A percentile compares a stretch with the other conserved stretches of the same genome.
phyloP scores from a whole-genome alignment of 2,113 vertebrate genomes.

The Archocentrus centrarchus region DNA sequence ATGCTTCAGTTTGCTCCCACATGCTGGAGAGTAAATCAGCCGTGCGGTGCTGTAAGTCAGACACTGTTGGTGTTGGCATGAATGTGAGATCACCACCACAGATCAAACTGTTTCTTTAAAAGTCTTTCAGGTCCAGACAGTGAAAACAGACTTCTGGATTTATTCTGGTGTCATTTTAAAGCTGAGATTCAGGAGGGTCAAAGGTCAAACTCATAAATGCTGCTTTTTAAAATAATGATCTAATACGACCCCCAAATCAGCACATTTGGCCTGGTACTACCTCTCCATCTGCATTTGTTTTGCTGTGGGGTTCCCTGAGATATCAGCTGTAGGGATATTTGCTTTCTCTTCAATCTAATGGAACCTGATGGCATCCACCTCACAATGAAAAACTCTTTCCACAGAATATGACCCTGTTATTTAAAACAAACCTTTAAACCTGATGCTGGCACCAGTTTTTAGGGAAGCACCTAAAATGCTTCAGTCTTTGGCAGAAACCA shows the following conservation, averaged over 20 bases:
- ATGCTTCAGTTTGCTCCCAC: slow-evolving; percentile 5
- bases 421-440: too few relatives aligned
- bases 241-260: neutral
- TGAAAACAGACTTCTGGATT: slow-evolving; percentile 29
- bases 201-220: neutral
- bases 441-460: too few relatives aligned
- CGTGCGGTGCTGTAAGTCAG: neutral
- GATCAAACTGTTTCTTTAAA: slow-evolving; percentile 45
- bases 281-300: neutral
- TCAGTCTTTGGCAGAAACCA: too few relatives aligned
- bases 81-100: slow-evolving; percentile 11
- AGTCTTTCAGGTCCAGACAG: neutral
- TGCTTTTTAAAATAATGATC: too few relatives aligned
- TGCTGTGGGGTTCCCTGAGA: neutral
- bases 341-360: neutral
- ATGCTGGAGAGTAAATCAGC: slow-evolving; percentile 3
- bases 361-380: neutral
- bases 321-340: neutral
- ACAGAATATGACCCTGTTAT: fast-evolving
- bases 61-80: slow-evolving; percentile 46
- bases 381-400: neutral
- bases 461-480: too few relatives aligned
- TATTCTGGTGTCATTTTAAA: slow-evolving; percentile 10
- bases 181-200: neutral
- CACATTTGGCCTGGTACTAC: neutral